Base-by-base conservation (phyloP, 2,888 invertebrate genomes). In the Epiperipatus broadwayi region DNA sequence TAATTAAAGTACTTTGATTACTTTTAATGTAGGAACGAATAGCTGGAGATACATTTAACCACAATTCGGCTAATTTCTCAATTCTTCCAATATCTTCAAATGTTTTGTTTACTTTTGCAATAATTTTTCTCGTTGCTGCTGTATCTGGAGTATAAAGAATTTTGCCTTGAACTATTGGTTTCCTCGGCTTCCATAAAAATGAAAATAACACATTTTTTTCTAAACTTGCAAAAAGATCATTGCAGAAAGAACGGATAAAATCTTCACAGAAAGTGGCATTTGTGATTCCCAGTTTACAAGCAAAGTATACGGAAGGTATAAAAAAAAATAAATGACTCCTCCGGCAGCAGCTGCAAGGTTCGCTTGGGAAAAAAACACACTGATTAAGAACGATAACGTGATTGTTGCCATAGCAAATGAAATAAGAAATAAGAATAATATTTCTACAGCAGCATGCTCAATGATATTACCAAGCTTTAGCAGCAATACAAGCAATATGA, bases 71-170 rank as follows among this genome's bases (percentile, higher is more conserved):
- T n/a, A n/a, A n/a, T n/a, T n/a, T n/a, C n/a, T n/a, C n/a, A n/a
- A n/a, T n/a, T n/a, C n/a, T n/a, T n/a, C n/a, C n/a, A n/a, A n/a
- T n/a, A n/a, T 27, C 36, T 10, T 40, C 40, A 27, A 39, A 40
- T 15, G 37, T 40, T 38, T 35, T 25, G 16, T 38, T 40, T 10
- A 40, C 38, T n/a, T n/a, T n/a, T 14, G 19, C n/a, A 53, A 78
- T 70, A 14, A 81, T 70, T 25, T 61, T 63, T 1, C 63, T 55
- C 1, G 73, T 70, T 1, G 63, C 59, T 0, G 65, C 62, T 1
- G 67, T 71, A 12, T 68, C 57, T 0, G 83, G 83, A 0, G 76
- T 69, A 56, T 75, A 83, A 0, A 79, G 61, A 35, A 84, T 75
- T 50, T 71, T 73, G 3, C 83, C 83, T 53, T 77, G 51, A 2